Conservation (phyloP, 1,140 invertebrate species). For the Magallana angulata region DNA sequence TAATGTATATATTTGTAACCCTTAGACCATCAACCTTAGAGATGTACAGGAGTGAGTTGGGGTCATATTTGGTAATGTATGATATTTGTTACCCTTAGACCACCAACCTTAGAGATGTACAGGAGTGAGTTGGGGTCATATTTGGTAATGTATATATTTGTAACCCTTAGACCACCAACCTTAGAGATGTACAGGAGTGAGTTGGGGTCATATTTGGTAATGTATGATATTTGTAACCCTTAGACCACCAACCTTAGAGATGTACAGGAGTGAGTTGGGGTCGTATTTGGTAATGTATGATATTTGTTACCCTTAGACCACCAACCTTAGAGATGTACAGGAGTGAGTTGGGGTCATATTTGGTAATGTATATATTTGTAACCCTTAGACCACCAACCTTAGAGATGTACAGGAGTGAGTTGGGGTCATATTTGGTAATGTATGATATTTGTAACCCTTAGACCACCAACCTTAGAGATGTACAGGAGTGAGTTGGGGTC, state of each 20-base stretch:
- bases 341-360: slow-evolving; percentile 79
- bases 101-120: slow-evolving; percentile 79
- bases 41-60: slow-evolving; percentile 79
- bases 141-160: slow-evolving; percentile 68
- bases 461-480: slow-evolving; percentile 76
- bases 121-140: slow-evolving; percentile 79
- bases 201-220: slow-evolving; percentile 79
- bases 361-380: slow-evolving; percentile 65
- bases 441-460: background rate
- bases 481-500: slow-evolving; percentile 80
- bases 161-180: background rate
- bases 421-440: slow-evolving; percentile 78
- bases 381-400: background rate
- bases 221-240: slow-evolving; percentile 44
- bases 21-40: slow-evolving; percentile 73
- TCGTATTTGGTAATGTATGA: too few species aligned
- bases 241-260: slow-evolving; percentile 75
- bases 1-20: slow-evolving; percentile 58
- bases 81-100: background rate
- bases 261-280: slow-evolving; percentile 79
- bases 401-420: slow-evolving; percentile 69
- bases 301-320: background rate
- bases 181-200: slow-evolving; percentile 64
- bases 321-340: slow-evolving; percentile 79
- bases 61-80: too few species aligned